Base-by-base conservation (phyloP, 2,888 invertebrate genomes). In the Linnaemya tessellans region DNA sequence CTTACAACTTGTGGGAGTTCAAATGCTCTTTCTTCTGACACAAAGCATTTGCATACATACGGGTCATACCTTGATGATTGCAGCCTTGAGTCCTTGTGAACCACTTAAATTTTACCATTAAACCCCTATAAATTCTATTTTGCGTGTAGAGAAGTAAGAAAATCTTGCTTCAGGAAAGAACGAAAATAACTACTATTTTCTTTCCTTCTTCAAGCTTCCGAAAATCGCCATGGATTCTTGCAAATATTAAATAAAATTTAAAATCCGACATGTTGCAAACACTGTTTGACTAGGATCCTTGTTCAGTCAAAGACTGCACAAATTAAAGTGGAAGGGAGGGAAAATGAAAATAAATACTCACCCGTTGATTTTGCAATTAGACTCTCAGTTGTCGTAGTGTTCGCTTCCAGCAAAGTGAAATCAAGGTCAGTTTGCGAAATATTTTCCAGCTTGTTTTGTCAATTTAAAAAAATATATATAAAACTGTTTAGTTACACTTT, bases 401-500 rank as follows among this genome's bases (percentile, higher is more conserved):
- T 13, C 18, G 15, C 70, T 25, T 38, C 13, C 38, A 35, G 25
- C 13, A n/a, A 35, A 8, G 1, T n/a, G 9, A 15, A 38, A 51
- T 49, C 62, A 70, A 81, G 75, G 70, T 18, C 41, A 60, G 43
- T 65, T 46, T 64, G 51, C 3, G n/a, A 79, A 49, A 46, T 51
- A 1, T 22, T 58, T 62, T n/a, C 18, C 38, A 71, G 64, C 30
- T 5, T 11, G 41, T 18, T 51, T 67, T 56, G 46, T 51, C 35
- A 68, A 67, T 68, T 43, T 74, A 54, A 1, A 25, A 67, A 75
- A 68, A n/a, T 67, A 70, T 68, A 41, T 80, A 80, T 68, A 41
- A 67, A 62, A 43, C 70, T 67, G 56, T 68, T 70, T 49, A 38
- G 68, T 62, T 74, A 75, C 81, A 68, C 68, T 70, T 62, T 80